A percentile compares a stretch with the other conserved stretches of the same genome.
These are phyloP conservation scores for Tetranychus piercei DNA, from an alignment of 2,888 invertebrate species.

Conservation along the genomic window DNA sequence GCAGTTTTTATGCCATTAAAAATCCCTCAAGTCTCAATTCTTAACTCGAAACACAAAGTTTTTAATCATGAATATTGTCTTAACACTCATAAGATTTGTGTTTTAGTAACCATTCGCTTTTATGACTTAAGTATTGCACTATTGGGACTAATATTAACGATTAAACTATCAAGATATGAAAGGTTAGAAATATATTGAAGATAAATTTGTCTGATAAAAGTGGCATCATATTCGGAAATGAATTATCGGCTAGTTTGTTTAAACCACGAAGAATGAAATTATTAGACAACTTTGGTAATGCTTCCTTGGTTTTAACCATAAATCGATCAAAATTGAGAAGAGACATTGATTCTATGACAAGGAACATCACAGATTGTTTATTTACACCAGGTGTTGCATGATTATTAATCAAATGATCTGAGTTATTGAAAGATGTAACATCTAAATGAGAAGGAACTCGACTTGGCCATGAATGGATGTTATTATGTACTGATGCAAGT, in stretches of 20 bases:
- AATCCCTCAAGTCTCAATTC: no score
- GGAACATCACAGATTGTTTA: slow-evolving; percentile 1
- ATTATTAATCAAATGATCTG: not conserved
- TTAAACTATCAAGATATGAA: not conserved
- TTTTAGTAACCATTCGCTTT: no score
- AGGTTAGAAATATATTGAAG: not conserved
- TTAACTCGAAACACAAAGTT: no score
- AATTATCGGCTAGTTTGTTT: slow-evolving; percentile 83
- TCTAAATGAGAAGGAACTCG: not conserved
- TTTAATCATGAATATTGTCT: no score
- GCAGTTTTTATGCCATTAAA: no score
- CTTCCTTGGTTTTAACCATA: not conserved
- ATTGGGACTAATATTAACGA: no score
- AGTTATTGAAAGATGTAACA: not conserved
- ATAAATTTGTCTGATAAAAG: slow-evolving; percentile 45
- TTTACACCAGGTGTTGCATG: not conserved
- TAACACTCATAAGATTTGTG: no score
- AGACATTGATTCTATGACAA: slow-evolving; percentile 11
- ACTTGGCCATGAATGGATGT: slow-evolving; percentile 1
- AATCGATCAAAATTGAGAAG: slow-evolving; percentile 2
- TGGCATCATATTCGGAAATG: slow-evolving; percentile 71
- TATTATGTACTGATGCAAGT: not conserved
- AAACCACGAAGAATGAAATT: slow-evolving; percentile 48
- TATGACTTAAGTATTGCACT: no score
- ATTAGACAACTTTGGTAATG: slow-evolving; percentile 49